These are phyloP conservation scores for Myotis vivesi DNA, from an alignment of 2,797 vertebrate genomes.

Conservation along the genomic window DNA sequence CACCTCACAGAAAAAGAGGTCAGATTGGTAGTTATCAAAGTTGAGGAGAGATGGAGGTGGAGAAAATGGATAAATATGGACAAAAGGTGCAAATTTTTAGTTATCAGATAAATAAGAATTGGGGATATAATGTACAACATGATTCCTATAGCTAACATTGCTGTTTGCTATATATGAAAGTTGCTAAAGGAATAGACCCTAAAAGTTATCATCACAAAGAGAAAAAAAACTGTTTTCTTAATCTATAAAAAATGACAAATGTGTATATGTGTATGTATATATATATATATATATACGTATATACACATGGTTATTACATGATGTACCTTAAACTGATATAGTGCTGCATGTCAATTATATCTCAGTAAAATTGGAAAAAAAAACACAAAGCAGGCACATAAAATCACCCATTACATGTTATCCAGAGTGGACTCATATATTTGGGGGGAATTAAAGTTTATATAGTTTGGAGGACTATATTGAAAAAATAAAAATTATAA, in stretches of 20 bases:
- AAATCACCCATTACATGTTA: background rate
- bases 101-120: background rate
- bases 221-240: background rate
- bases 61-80: background rate
- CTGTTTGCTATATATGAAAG: background rate
- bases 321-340: background rate
- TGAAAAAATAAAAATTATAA: slow-evolving; percentile 1
- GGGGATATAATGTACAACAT: background rate
- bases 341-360: background rate
- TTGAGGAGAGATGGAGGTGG: background rate
- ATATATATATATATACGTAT: background rate
- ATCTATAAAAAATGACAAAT: background rate
- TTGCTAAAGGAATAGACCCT: background rate
- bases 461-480: background rate
- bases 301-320: background rate
- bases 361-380: background rate
- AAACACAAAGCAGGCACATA: background rate
- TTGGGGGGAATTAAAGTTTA: background rate
- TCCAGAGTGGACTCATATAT: background rate
- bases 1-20: background rate
- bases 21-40: background rate
- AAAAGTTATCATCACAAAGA: background rate
- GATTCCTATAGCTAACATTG: background rate
- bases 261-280: background rate
- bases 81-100: background rate